Conservation (phyloP, 2,113 vertebrate species). For the Dendropsophus ebraccatus region DNA sequence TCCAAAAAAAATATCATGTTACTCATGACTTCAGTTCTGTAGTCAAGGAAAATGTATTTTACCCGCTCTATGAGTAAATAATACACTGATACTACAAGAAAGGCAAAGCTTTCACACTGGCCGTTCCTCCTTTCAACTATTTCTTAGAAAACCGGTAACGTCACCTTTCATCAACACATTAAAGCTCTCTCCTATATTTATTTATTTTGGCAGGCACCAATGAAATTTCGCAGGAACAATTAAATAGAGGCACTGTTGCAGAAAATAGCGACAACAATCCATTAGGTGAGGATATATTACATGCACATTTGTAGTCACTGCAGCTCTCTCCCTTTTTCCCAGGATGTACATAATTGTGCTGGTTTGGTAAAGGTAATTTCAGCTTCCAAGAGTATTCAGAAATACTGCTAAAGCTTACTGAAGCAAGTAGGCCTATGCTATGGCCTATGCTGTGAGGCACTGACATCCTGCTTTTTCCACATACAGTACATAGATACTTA, state of each 20-base stretch:
- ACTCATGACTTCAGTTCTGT: neutral
- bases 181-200: neutral
- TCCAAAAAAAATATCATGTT: too few relatives aligned
- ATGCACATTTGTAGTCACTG: neutral
- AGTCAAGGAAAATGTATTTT: neutral
- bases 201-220: neutral
- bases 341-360: neutral
- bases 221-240: neutral
- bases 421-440: too few relatives aligned
- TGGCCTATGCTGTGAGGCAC: neutral
- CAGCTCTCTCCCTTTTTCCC: neutral
- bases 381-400: neutral
- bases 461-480: neutral
- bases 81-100: neutral
- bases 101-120: neutral
- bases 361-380: neutral
- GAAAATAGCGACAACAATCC: neutral
- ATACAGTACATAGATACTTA: too few relatives aligned
- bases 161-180: neutral
- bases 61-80: neutral
- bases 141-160: neutral
- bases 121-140: neutral
- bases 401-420: neutral
- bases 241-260: neutral
- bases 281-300: conserved; percentile 1